Percentiles rank a stretch among this genome's conserved stretches.
These are phyloP conservation scores for Dendrocopos noguchii DNA, from an alignment of 2,113 vertebrate genomes.

Conservation along the genomic window DNA sequence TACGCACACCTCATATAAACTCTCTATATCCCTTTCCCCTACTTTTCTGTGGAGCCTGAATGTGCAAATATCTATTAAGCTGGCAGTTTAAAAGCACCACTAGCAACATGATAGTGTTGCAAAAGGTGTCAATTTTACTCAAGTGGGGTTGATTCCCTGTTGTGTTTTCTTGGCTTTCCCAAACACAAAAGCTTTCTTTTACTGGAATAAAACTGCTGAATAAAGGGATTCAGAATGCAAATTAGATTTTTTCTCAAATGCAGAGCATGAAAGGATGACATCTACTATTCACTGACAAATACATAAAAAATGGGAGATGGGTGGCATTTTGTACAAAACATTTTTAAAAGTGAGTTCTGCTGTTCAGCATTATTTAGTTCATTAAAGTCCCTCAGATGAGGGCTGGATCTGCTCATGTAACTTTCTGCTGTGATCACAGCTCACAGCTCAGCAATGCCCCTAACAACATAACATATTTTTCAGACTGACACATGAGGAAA, in stretches of 20 bases:
- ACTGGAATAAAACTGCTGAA: neutral
- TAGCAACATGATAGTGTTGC: slow-evolving; percentile 18
- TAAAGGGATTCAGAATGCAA: slow-evolving; percentile 22
- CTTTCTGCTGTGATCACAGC: neutral
- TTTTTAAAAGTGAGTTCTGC: neutral
- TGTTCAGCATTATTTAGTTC: slow-evolving; percentile 15
- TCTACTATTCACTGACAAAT: neutral
- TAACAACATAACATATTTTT: neutral
- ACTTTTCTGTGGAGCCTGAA: neutral
- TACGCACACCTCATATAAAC: neutral
- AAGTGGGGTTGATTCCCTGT: slow-evolving; percentile 9
- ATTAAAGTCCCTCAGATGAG: neutral
- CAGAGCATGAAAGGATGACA: neutral
- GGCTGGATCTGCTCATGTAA: neutral
- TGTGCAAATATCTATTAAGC: slow-evolving; percentile 16
- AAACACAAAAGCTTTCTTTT: slow-evolving; percentile 50
- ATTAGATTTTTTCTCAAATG: neutral
- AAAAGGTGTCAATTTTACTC: slow-evolving; percentile 25
- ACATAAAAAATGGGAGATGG: neutral
- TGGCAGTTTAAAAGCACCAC: slow-evolving; percentile 12
- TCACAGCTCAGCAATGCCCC: neutral
- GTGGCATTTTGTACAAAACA: neutral
- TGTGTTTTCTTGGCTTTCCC: slow-evolving; percentile 20
- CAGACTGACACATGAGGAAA: neutral
- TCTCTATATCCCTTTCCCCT: neutral